Percentiles rank a stretch among this genome's conserved stretches.
Evolutionary conservation across 2,113 vertebrate species (phyloP).

Genomic region (Apistogramma diplotaenia): DNA sequence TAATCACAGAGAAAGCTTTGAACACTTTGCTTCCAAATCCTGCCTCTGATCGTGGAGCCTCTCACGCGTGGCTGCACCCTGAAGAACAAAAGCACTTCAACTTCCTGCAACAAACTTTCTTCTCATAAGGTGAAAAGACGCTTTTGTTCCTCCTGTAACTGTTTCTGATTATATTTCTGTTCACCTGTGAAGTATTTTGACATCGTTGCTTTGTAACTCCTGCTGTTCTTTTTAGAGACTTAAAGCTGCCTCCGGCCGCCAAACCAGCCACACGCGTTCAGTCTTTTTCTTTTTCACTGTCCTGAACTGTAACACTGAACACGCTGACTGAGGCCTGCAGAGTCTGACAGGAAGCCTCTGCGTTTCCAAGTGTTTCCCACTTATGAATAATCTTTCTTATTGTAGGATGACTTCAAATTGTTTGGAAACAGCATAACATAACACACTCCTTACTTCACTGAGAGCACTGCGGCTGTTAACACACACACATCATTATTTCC

Average conservation of each 20-base stretch:
- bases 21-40: neutral
- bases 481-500: neutral
- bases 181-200: too few relatives aligned
- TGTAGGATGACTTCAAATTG: neutral
- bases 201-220: too few relatives aligned
- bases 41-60: neutral
- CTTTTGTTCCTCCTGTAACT: neutral
- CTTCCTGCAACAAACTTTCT: neutral
- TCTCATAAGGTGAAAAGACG: neutral
- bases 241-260: too few relatives aligned
- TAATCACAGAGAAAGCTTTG: neutral
- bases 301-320: neutral
- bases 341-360: too few relatives aligned
- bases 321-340: neutral
- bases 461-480: too few relatives aligned
- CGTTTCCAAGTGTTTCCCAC: too few relatives aligned
- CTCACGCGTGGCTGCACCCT: neutral
- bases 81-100: neutral
- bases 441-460: too few relatives aligned
- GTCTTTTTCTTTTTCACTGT: neutral
- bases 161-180: too few relatives aligned
- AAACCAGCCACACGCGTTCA: rapidly evolving
- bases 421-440: too few relatives aligned
- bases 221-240: too few relatives aligned
- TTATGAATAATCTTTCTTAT: neutral